A percentile compares a stretch with the other conserved stretches of the same genome.
Conservation (phyloP, 1,140 invertebrate genomes). For the Drosophila tristis region DNA sequence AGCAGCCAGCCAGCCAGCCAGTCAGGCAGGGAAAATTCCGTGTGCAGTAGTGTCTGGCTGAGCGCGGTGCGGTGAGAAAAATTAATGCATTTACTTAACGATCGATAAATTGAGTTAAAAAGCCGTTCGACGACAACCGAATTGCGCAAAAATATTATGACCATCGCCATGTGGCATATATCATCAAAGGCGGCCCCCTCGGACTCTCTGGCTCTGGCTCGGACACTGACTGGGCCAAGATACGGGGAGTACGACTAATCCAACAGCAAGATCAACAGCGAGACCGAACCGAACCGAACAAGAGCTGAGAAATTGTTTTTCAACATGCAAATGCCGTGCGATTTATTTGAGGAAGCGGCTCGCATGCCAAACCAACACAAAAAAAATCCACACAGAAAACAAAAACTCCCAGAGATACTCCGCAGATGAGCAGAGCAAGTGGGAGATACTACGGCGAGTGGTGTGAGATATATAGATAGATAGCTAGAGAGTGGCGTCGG, state of each 20-base stretch:
- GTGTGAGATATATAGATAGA: conserved; percentile 15
- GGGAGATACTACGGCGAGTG: no score
- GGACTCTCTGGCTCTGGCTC: no score
- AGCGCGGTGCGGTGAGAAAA: conserved; percentile 47
- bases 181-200: conserved; percentile 70
- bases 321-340: conserved; percentile 79
- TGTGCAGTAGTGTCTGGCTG: conserved; percentile 39
- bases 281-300: conserved; percentile 23
- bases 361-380: conserved; percentile 57
- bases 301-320: conserved; percentile 78
- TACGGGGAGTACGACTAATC: conserved; percentile 13
- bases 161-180: conserved; percentile 73
- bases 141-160: conserved; percentile 83
- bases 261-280: conserved; percentile 47
- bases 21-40: conserved; percentile 18
- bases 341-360: conserved; percentile 79
- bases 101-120: conserved; percentile 67
- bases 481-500: conserved; percentile 17
- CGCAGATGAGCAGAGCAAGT: no score
- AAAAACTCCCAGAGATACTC: conserved; percentile 54
- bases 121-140: conserved; percentile 73
- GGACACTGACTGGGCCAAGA: conserved; percentile 25
- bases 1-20: no score
- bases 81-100: conserved; percentile 71
- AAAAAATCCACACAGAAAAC: neutral